Conservation (phyloP, 1,140 invertebrate genomes). For the Zaprionus tsacasi region DNA sequence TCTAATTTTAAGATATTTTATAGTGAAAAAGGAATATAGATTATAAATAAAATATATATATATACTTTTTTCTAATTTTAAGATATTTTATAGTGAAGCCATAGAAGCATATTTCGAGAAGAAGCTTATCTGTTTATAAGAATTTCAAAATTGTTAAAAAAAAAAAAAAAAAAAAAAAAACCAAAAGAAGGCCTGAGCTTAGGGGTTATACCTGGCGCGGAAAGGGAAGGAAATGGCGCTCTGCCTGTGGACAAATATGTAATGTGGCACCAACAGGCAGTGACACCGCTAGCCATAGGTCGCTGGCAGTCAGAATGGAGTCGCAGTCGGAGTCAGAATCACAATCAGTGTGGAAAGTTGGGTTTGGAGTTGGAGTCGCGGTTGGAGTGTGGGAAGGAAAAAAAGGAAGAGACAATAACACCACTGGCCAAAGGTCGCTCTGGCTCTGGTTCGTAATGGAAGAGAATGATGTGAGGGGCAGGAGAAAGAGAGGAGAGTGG, state of each 20-base stretch:
- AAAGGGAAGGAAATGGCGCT: neutral
- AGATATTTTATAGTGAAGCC: too few relatives aligned
- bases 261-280: constrained; percentile 15
- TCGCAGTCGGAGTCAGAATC: neutral
- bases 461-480: neutral
- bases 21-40: too few relatives aligned
- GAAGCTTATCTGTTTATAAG: too few relatives aligned
- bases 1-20: too few relatives aligned
- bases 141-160: too few relatives aligned
- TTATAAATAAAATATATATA: too few relatives aligned
- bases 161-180: too few relatives aligned
- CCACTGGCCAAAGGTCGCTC: neutral
- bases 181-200: neutral
- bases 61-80: too few relatives aligned
- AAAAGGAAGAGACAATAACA: constrained; percentile 12
- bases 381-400: neutral
- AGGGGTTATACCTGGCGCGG: neutral
- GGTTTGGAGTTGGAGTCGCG: too few relatives aligned
- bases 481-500: neutral
- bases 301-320: neutral
- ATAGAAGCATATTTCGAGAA: too few relatives aligned
- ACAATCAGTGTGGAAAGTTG: neutral
- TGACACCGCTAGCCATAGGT: constrained; percentile 15
- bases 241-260: constrained; percentile 1
- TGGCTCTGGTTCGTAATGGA: neutral